These are phyloP conservation scores for Acanthisitta chloris DNA, from an alignment of 2,113 vertebrate genomes.

Conservation along the genomic window DNA sequence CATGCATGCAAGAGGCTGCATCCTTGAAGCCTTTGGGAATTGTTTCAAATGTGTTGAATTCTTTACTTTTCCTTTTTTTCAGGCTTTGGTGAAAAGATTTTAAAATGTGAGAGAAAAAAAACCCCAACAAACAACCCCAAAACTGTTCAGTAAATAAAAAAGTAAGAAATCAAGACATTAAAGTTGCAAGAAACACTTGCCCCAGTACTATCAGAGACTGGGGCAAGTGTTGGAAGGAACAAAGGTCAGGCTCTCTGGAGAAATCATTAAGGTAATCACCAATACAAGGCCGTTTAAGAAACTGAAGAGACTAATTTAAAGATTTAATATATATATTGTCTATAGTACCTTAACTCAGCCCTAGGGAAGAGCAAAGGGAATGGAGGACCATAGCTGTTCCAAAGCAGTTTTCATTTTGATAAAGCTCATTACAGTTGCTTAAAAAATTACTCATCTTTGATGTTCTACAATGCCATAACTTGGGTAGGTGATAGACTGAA, in stretches of 20 bases:
- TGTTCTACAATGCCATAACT: conserved; percentile 10
- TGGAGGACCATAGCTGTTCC: not conserved
- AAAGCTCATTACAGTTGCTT: not conserved
- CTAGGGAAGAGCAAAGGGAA: not conserved
- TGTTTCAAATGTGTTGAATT: not conserved
- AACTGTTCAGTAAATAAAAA: not conserved
- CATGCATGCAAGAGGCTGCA: not conserved
- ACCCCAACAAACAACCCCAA: not conserved
- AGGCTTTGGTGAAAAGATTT: not conserved
- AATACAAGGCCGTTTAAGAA: not conserved
- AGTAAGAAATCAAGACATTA: not conserved
- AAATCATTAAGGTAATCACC: not conserved
- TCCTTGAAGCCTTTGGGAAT: not conserved
- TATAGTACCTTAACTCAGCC: not conserved
- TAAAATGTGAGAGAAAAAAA: not conserved
- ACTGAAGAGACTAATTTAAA: not conserved
- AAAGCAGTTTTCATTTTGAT: not conserved
- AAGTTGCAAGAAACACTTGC: not conserved
- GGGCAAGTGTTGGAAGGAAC: not conserved
- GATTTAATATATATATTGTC: not conserved
- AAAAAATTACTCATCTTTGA: not conserved
- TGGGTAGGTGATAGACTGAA: conserved; percentile 42
- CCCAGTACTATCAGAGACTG: not conserved
- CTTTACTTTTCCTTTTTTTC: not conserved
- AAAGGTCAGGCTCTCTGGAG: not conserved